These are phyloP conservation scores for Stictocephala bisonia DNA, from an alignment of 2,888 invertebrate species.

Conservation along the genomic window DNA sequence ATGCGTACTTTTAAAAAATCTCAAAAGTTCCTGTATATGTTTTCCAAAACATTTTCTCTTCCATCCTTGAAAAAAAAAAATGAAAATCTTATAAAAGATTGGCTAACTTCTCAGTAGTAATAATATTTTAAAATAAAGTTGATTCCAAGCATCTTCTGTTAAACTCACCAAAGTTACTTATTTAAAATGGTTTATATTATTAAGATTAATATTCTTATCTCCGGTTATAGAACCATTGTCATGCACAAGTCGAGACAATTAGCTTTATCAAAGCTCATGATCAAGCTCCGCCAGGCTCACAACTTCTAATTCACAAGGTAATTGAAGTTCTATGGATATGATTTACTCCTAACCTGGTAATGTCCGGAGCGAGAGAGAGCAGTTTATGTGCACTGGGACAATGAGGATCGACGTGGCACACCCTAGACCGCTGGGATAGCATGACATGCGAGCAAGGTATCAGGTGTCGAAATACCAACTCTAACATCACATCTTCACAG, in stretches of 20 bases:
- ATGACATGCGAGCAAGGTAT: slow-evolving; percentile 83
- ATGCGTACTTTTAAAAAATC: too few species aligned
- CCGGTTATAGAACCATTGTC: neutral
- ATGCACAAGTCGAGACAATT: too few species aligned
- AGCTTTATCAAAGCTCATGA: too few species aligned
- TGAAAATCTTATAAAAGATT: too few species aligned
- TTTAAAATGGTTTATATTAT: neutral
- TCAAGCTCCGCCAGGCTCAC: too few species aligned
- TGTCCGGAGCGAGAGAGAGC: slow-evolving; percentile 75
- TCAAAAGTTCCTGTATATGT: too few species aligned
- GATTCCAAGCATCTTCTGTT: neutral
- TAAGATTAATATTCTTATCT: neutral
- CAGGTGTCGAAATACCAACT: slow-evolving; percentile 87
- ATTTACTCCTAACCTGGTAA: slow-evolving; percentile 55
- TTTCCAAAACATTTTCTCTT: too few species aligned
- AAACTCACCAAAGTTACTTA: neutral
- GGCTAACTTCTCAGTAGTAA: neutral
- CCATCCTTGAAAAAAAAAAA: too few species aligned
- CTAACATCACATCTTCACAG: slow-evolving; percentile 96
- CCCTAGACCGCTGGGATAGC: slow-evolving; percentile 80
- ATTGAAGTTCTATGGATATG: too few species aligned
- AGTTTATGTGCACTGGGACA: slow-evolving; percentile 81
- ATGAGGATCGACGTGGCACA: slow-evolving; percentile 78
- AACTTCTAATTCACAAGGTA: too few species aligned
- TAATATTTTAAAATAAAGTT: neutral